Evolutionary conservation across 2,797 vertebrate species (phyloP), one percentile per base, ranked within the genome.

Genomic region (Aldrovandia affinis): DNA sequence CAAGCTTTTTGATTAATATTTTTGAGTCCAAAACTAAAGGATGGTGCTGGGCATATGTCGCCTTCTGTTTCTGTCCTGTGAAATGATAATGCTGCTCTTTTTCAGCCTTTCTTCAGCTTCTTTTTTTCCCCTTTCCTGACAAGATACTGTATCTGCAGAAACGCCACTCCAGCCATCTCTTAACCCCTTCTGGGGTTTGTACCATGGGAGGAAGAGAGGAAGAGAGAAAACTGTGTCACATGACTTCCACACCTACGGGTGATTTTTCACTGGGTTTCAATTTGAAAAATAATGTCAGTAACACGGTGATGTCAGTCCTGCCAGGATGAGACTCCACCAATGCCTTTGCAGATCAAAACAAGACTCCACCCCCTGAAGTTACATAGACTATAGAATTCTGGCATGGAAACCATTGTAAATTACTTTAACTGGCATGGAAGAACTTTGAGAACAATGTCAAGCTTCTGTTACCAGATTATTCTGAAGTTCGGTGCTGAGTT

Each of bases 1-100:
- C 93, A 95, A 92, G 94, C 95, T 97, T 97, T 98, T 97, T 98
- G 97, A 98, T 98, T 96, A 97, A 97, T 97, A 96, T 95, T 96
- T 80, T 95, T 96, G 95, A 97, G 94, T 97, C 95, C 95, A 93
- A 96, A 96, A 96, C 94, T 93, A 96, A 96, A 96, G 95, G 95
- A 97, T 94, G 93, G 93, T 93, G 94, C 92, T 91, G 90, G 94
- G 96, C 94, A 96, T 96, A 96, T 95, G 96, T 96, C 94, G 95
- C 96, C 95, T 96, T 97, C 96, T 97, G 97, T 97, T 97, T 98
- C 88, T 94, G 90, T 94, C 94, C 94, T 97, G 96, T 98, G 97
- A 98, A 97, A 97, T 97, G 96, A 96, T 98, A 98, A 97, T 97
- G 93, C 93, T 93, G 93, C 86, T 55, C 78, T 70, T 63, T 84